Evolutionary conservation across 2,113 vertebrate genomes (phyloP).

Genomic region (Oceanites oceanicus): DNA sequence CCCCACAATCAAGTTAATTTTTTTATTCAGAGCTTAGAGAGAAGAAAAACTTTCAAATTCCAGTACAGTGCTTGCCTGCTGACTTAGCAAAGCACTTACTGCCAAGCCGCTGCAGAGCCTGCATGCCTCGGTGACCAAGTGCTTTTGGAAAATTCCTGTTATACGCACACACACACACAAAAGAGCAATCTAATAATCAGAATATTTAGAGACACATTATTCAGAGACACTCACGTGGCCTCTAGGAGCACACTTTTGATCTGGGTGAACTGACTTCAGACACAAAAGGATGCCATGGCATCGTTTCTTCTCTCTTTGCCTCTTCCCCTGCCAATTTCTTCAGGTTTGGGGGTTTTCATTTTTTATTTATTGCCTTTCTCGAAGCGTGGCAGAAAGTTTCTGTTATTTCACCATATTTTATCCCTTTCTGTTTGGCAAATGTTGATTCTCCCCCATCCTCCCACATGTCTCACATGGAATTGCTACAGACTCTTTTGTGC

Average conservation of each 20-base stretch:
- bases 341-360: background rate
- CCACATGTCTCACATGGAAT: background rate
- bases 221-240: background rate
- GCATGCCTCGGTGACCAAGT: background rate
- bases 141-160: background rate
- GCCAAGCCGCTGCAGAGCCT: background rate
- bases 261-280: background rate
- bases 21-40: background rate
- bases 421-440: background rate
- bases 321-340: background rate
- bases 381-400: background rate
- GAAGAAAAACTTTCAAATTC: background rate
- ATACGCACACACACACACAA: background rate
- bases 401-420: slow-evolving; percentile 18
- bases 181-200: background rate
- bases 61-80: background rate
- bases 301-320: background rate
- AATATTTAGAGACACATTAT: background rate
- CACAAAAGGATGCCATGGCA: background rate
- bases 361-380: background rate
- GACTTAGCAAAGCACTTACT: background rate
- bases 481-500: background rate
- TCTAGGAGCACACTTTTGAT: background rate
- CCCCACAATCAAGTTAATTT: background rate
- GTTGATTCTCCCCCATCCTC: background rate